phyloP scores from a whole-genome alignment of 2,888 invertebrate species.

The Hanleya hanleyi region DNA sequence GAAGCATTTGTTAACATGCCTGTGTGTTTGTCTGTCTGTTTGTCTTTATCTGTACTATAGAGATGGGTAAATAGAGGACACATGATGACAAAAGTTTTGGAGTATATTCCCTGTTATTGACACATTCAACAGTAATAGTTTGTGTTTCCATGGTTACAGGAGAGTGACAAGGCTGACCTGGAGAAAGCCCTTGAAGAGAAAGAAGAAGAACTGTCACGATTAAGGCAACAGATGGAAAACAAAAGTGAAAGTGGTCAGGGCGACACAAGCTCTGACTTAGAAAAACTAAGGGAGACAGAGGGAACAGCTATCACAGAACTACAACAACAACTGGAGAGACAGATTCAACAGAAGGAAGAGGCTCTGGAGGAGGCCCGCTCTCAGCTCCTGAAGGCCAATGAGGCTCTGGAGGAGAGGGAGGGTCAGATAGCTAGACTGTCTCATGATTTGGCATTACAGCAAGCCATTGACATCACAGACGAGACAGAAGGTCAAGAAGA shows the following conservation, averaged over 20 bases:
- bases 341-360: constrained; percentile 5
- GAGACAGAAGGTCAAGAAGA: constrained; percentile 69
- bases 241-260: not conserved
- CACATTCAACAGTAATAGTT: too few relatives aligned
- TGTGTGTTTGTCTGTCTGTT: too few relatives aligned
- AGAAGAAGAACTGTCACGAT: constrained; percentile 22
- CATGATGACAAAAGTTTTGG: too few relatives aligned
- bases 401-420: constrained; percentile 17
- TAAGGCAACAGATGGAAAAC: constrained; percentile 11
- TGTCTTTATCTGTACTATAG: too few relatives aligned
- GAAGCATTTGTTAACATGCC: too few relatives aligned
- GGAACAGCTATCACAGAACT: not conserved
- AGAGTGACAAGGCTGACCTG: not conserved
- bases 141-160: too few relatives aligned
- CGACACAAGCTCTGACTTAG: constrained; percentile 22
- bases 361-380: constrained; percentile 25
- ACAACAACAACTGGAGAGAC: constrained; percentile 6
- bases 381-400: constrained; percentile 32
- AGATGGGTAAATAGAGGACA: too few relatives aligned
- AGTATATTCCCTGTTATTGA: too few relatives aligned
- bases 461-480: constrained; percentile 61
- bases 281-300: constrained; percentile 17
- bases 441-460: constrained; percentile 58
- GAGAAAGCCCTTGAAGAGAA: constrained; percentile 16
- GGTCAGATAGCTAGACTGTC: constrained; percentile 22